Evolutionary conservation across 2,113 vertebrate species (phyloP).

Genomic region (Atrichornis clamosus): DNA sequence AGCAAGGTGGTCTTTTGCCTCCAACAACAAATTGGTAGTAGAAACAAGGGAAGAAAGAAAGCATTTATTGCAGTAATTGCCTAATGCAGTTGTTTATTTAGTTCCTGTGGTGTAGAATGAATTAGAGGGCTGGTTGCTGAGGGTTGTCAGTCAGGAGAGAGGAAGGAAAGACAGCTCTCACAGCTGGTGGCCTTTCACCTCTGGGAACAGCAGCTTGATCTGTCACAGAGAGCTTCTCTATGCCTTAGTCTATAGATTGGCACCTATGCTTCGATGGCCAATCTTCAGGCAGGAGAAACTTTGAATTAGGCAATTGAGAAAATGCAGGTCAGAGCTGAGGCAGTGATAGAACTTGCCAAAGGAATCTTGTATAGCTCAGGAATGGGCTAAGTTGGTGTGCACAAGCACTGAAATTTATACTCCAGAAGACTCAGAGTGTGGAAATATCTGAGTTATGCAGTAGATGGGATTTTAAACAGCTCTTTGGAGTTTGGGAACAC

Average conservation of each 20-base stretch:
- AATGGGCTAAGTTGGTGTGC: background rate
- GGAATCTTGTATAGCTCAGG: background rate
- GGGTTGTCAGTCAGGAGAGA: background rate
- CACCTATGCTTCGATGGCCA: background rate
- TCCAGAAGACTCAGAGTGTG: background rate
- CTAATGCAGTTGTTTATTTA: conserved; percentile 32
- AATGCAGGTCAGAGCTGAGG: conserved; percentile 10
- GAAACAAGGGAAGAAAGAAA: background rate
- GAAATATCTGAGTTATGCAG: background rate
- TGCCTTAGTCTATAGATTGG: background rate
- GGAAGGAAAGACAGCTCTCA: background rate
- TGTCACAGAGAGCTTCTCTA: background rate
- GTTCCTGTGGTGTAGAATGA: background rate
- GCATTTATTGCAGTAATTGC: conserved; percentile 31
- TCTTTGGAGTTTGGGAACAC: background rate
- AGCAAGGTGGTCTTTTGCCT: background rate
- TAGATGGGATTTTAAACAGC: background rate
- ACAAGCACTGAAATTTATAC: background rate
- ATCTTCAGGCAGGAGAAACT: background rate
- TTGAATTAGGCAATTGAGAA: background rate
- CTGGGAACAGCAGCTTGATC: background rate
- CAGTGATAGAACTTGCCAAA: background rate
- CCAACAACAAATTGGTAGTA: background rate
- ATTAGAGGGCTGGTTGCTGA: background rate
- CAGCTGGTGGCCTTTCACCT: background rate